Conservation (phyloP, 1,140 invertebrate genomes). For the Drosophila sechellia region DNA sequence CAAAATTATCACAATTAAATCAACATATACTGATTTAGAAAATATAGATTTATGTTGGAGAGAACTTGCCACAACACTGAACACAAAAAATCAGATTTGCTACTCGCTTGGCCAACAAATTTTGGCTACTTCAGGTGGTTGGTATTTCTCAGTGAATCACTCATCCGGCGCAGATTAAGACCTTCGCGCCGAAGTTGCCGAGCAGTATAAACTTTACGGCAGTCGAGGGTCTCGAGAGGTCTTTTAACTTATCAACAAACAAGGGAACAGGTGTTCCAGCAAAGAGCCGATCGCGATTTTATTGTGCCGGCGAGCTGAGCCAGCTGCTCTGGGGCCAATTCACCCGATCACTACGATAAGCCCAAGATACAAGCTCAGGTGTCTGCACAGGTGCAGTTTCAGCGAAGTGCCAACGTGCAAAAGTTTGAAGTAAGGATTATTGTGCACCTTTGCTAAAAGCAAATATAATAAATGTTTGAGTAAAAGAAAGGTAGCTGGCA, state of each 20-base stretch:
- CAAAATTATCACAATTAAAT: too few species aligned
- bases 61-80: too few species aligned
- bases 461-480: not conserved
- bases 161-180: constrained; percentile 8
- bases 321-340: constrained; percentile 2
- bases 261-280: constrained; percentile 12
- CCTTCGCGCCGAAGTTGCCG: constrained; percentile 4
- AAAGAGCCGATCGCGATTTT: constrained; percentile 5
- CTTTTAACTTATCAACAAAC: not conserved
- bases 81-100: not conserved
- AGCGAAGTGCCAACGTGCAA: not conserved
- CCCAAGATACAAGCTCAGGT: constrained; percentile 12
- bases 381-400: constrained; percentile 1
- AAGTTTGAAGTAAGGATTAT: not conserved
- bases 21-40: too few species aligned
- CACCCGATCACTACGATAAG: not conserved
- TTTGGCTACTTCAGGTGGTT: not conserved
- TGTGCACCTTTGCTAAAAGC: not conserved
- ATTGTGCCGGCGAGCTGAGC: constrained; percentile 8
- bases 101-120: not conserved
- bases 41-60: too few species aligned
- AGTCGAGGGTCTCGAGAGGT: constrained; percentile 5
- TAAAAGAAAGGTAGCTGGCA: too few species aligned
- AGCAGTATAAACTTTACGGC: constrained; percentile 6
- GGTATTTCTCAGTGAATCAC: constrained; percentile 7